Evolutionary conservation across 2,888 invertebrate genomes (phyloP), one percentile per base, ranked within the genome.

Genomic region (Bimastos eiseni): DNA sequence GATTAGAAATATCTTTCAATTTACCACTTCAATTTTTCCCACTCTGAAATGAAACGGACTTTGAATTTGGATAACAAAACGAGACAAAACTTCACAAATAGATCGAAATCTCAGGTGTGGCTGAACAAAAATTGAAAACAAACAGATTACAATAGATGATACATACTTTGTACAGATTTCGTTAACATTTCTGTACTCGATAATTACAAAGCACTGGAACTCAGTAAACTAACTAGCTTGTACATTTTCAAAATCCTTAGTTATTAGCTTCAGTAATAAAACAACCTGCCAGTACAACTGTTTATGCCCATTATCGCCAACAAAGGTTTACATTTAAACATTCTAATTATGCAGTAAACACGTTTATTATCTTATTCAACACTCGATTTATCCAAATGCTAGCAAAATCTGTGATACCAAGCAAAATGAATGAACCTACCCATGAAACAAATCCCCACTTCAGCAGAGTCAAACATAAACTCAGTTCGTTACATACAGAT

Each of bases 11-110:
- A n/a, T 30, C 11, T n/a, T n/a, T 49, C 49, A 49, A 49, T 49
- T 49, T 49, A 49, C 21, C 49, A 41, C 5, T 41, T 17, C 1
- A 49, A 70, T n/a, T 70, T 70, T n/a, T 17, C 55, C 70, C 70
- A 70, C 30, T 70, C 70, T 70, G 70, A 70, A 70, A 70, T 70
- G 70, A n/a, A 70, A 70, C 30, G 24, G 70, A 70, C 30, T 70
- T n/a, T 70, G 70, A 70, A 70, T 70, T 70, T 70, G 70, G 70
- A n/a, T 70, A 70, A 70, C 70, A 70, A 70, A n/a, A 70, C 30
- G 70, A 70, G n/a, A 70, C 70, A n/a, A n/a, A n/a, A 70, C 70
- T 70, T 70, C 70, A 70, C 70, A 70, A n/a, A n/a, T n/a, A 70
- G 70, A n/a, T 70, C n/a, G 13, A 70, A 70, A 11, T 70, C 70